These are phyloP conservation scores for Celastrina argiolus DNA, from an alignment of 2,888 invertebrate species.

Conservation along the genomic window DNA sequence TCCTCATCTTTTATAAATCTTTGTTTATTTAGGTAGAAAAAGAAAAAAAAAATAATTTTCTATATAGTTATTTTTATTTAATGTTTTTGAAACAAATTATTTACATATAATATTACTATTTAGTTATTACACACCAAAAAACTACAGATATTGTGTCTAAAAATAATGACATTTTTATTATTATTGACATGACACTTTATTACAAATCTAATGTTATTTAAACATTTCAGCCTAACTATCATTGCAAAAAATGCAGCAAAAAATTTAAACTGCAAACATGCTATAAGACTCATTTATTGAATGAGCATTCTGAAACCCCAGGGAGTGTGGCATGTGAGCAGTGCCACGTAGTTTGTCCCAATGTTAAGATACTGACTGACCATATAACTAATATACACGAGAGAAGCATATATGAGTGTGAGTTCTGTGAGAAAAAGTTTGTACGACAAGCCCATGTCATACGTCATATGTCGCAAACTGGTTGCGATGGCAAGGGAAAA, in stretches of 20 bases:
- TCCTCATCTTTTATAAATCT: not conserved
- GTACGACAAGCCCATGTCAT: constrained; percentile 86
- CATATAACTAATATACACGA: constrained; percentile 83
- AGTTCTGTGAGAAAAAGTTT: constrained; percentile 83
- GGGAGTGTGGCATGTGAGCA: constrained; percentile 80
- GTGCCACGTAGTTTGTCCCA: constrained; percentile 82
- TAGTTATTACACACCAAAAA: too few relatives aligned
- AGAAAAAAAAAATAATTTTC: too few relatives aligned
- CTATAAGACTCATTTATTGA: constrained; percentile 80
- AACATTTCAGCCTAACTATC: constrained; percentile 39
- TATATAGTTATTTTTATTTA: too few relatives aligned
- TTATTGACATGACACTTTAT: too few relatives aligned
- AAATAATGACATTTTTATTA: too few relatives aligned
- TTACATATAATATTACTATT: too few relatives aligned
- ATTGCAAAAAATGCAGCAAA: constrained; percentile 81
- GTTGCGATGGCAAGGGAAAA: constrained; percentile 78
- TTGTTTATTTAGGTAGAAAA: too few relatives aligned
- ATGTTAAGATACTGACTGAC: constrained; percentile 78
- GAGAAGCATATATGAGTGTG: constrained; percentile 75
- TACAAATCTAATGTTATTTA: not conserved
- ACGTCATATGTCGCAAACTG: constrained; percentile 82
- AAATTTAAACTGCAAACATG: constrained; percentile 83
- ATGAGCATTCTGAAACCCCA: constrained; percentile 81
- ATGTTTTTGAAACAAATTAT: too few relatives aligned
- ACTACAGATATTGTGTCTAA: too few relatives aligned